phyloP scores from a whole-genome alignment of 2,888 invertebrate species.

The Philonicus albiceps region DNA sequence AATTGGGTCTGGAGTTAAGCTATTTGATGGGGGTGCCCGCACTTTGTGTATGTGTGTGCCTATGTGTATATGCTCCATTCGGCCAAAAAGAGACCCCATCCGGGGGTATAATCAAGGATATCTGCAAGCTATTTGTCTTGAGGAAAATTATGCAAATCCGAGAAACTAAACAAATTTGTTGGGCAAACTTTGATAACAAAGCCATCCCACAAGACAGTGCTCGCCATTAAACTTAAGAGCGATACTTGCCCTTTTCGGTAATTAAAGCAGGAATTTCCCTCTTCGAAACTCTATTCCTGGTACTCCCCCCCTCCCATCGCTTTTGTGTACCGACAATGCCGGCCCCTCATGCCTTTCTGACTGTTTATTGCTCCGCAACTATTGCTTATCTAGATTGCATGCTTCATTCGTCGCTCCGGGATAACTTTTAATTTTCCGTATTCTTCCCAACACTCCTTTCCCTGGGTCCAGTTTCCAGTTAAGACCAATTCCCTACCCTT shows the following conservation, averaged over 20 bases:
- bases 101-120: slow-evolving; percentile 29
- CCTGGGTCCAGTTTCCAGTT: neutral
- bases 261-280: slow-evolving; percentile 40
- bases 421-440: slow-evolving; percentile 30
- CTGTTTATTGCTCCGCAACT: slow-evolving; percentile 8
- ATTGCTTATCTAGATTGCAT: slow-evolving; percentile 33
- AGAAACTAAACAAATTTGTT: slow-evolving; percentile 46
- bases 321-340: neutral
- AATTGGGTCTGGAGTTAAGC: neutral
- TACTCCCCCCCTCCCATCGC: neutral
- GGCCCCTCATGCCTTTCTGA: neutral
- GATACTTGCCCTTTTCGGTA: slow-evolving; percentile 42
- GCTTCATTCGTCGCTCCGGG: slow-evolving; percentile 13
- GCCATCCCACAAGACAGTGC: slow-evolving; percentile 37
- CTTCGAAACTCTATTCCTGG: neutral
- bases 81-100: neutral
- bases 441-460: neutral
- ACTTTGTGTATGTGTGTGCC: neutral
- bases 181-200: slow-evolving; percentile 46
- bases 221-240: slow-evolving; percentile 25
- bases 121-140: slow-evolving; percentile 35
- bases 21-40: neutral
- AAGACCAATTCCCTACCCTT: neutral
- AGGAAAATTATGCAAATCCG: slow-evolving; percentile 45
- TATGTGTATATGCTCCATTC: neutral